These are phyloP conservation scores for Steromphala cineraria DNA, from an alignment of 2,888 invertebrate species.

Conservation along the genomic window DNA sequence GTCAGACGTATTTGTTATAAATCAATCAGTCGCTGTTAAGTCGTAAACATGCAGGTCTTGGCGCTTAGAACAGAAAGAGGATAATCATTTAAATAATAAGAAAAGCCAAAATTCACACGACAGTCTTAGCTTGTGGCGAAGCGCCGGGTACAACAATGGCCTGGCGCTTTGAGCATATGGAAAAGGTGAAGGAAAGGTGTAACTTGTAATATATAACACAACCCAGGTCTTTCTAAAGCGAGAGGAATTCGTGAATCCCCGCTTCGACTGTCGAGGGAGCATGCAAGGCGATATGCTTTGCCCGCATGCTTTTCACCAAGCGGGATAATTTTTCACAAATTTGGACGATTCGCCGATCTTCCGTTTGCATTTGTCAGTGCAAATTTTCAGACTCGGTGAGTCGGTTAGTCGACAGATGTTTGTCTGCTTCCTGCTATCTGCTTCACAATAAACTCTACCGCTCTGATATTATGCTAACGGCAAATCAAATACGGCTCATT, in stretches of 20 bases:
- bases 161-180: background rate
- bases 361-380: background rate
- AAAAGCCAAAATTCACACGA: background rate
- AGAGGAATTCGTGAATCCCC: constrained; percentile 1
- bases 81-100: too few species aligned
- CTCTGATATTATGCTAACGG: constrained; percentile 3
- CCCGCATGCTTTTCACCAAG: background rate
- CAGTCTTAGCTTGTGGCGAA: background rate
- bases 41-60: too few species aligned
- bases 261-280: background rate
- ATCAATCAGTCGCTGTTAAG: too few species aligned
- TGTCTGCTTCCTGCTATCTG: background rate
- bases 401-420: background rate
- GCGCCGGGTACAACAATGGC: background rate
- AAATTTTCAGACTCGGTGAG: background rate
- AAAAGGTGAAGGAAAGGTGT: background rate
- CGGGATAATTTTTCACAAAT: constrained; percentile 10
- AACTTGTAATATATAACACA: background rate
- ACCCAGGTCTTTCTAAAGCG: background rate
- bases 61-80: too few species aligned
- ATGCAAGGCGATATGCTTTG: background rate
- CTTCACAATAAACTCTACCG: background rate
- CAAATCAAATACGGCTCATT: background rate
- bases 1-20: too few species aligned
- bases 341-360: background rate